phyloP scores from a whole-genome alignment of 2,888 invertebrate species.

The Timema podura region DNA sequence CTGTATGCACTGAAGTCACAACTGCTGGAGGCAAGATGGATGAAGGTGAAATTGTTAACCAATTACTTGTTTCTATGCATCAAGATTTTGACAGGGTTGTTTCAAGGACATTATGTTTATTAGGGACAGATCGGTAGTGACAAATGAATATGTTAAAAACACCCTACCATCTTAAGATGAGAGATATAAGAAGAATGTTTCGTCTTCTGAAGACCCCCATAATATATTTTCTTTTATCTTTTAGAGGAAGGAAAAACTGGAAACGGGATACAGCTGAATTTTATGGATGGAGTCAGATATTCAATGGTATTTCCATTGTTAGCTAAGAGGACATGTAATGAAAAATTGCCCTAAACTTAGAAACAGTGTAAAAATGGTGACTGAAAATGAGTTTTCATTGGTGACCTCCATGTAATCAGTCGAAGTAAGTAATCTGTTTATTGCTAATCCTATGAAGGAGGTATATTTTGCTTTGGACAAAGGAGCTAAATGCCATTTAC shows the following conservation, averaged over 20 bases:
- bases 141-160: neutral
- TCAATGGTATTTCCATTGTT: neutral
- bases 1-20: neutral
- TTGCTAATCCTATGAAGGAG: neutral
- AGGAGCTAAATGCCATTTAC: neutral
- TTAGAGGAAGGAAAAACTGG: neutral
- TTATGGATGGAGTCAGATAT: neutral
- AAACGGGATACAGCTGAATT: neutral
- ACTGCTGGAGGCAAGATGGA: neutral
- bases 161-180: neutral
- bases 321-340: neutral
- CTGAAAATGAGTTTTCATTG: neutral
- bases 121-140: neutral
- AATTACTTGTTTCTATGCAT: neutral
- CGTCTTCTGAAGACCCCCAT: neutral
- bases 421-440: neutral
- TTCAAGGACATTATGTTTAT: neutral
- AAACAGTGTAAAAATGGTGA: neutral
- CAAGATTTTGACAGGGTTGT: constrained; percentile 1
- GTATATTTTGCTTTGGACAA: neutral
- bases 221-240: neutral
- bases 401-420: neutral
- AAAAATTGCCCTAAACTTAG: neutral
- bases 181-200: neutral
- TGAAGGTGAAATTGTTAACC: constrained; percentile 3